Evolutionary conservation across 1,140 invertebrate genomes (phyloP).

Genomic region (Zophobas morio): DNA sequence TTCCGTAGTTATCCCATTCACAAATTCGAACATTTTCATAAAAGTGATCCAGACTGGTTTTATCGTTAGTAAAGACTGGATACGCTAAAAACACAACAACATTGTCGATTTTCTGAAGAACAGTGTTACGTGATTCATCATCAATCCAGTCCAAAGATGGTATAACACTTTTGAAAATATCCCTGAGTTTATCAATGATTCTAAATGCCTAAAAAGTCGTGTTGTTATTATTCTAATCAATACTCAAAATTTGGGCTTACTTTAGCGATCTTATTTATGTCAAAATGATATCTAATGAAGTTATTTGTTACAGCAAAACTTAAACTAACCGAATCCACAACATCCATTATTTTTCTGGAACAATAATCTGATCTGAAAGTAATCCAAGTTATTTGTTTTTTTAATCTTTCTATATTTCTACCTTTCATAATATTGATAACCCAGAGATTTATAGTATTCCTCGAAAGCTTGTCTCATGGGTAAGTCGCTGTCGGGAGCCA

Average conservation of each 20-base stretch:
- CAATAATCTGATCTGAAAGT: slow-evolving; percentile 62
- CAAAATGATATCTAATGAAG: slow-evolving; percentile 60
- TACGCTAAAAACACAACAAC: slow-evolving; percentile 60
- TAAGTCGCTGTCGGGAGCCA: slow-evolving; percentile 60
- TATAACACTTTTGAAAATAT: slow-evolving; percentile 81
- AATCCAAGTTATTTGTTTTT: neutral
- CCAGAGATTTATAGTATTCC: slow-evolving; percentile 50
- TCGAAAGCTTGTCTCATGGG: slow-evolving; percentile 56
- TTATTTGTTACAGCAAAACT: slow-evolving; percentile 61
- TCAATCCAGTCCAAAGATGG: slow-evolving; percentile 87
- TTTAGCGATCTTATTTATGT: slow-evolving; percentile 57
- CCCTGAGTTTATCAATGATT: slow-evolving; percentile 82
- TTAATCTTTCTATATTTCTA: neutral
- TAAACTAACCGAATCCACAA: slow-evolving; percentile 54
- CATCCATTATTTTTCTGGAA: slow-evolving; percentile 60
- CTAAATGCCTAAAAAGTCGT: slow-evolving; percentile 73
- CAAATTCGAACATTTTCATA: slow-evolving; percentile 62
- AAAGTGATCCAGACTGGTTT: slow-evolving; percentile 54
- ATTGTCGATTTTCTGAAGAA: slow-evolving; percentile 57
- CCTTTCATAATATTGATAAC: slow-evolving; percentile 2
- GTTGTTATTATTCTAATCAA: neutral
- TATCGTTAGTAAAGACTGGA: slow-evolving; percentile 57
- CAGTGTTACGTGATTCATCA: slow-evolving; percentile 59
- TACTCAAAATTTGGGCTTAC: slow-evolving; percentile 45
- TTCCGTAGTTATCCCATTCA: slow-evolving; percentile 62